Base-by-base conservation (phyloP, 2,797 vertebrate genomes). In the Falco columbarius region DNA sequence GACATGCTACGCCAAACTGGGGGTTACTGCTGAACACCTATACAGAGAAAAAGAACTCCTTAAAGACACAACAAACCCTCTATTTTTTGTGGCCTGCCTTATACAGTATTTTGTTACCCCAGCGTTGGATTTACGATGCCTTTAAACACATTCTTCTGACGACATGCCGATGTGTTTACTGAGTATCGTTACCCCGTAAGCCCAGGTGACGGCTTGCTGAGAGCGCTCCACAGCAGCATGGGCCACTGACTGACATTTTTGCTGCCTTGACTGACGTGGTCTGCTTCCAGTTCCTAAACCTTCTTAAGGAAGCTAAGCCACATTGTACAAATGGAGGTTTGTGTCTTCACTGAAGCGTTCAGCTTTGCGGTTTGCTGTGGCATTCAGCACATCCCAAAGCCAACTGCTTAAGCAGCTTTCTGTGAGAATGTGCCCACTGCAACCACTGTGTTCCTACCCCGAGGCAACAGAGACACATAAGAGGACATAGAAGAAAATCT, bases 351-450 rank as follows among this genome's bases (percentile, higher is more conserved):
- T 42, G 6, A 44, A 73, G 47, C 2, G 7, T 20, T 59, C 29
- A 73, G 55, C 58, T 86, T 19, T 36, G 74, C 47, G 81, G 63
- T 71, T 76, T 72, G 62, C 73, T 47, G 51, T 26, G 82, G 55
- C 74, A 32, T 42, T 56, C 67, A 84, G 96, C 65, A 81, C 68
- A 66, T 42, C 76, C 49, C 95, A 74, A 86, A 77, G 52, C 72
- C 54, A 67, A 75, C 1, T 58, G 34, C 49, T 79, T 63, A 63
- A 82, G 83, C 9, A 76, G 87, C 71, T 90, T 80, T 80, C 36
- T 1, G 10, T 29, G 55, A 73, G 87, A 56, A 72, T 30, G 12
- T 0, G 2, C 20, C 83, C 52, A 17, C 71, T 46, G 65, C 61
- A 26, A 24, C 42, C 30, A 5, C 34, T 10, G 32, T 22, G 32